Evolutionary conservation across 1,140 invertebrate genomes (phyloP).

Genomic region (Chironomus tepperi): DNA sequence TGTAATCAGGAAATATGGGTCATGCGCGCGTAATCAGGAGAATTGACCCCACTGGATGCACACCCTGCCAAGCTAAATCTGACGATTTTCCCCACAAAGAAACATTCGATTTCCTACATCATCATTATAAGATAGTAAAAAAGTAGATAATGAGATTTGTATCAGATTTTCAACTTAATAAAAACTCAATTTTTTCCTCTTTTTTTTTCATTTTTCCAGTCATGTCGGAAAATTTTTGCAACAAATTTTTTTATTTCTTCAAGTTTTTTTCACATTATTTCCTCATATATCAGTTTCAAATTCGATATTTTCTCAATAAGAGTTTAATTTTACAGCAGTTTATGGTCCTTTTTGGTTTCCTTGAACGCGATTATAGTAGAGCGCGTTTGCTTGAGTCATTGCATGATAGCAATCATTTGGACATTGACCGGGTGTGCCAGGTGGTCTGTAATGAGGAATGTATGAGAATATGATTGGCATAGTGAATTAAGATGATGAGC

Average conservation of each 20-base stretch:
- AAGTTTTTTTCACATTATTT: not conserved
- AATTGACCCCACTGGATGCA: no score
- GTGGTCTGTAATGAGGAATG: not conserved
- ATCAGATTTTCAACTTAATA: no score
- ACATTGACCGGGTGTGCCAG: not conserved
- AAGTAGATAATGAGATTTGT: no score
- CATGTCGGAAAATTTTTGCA: conserved; percentile 17
- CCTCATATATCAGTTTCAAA: not conserved
- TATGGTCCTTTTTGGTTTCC: conserved; percentile 10
- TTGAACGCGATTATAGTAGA: conserved; percentile 9
- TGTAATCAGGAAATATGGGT: no score
- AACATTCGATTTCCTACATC: no score
- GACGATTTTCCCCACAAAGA: no score
- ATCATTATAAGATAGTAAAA: no score
- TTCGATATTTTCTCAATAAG: not conserved
- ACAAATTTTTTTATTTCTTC: not conserved
- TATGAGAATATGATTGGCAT: no score
- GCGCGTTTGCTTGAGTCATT: conserved; percentile 11
- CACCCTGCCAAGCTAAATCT: no score
- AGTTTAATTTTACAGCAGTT: not conserved
- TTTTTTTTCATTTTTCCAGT: conserved; percentile 2
- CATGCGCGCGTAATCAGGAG: no score
- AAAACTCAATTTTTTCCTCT: not conserved
- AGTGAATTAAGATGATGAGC: not conserved
- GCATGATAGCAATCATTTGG: not conserved